These are phyloP conservation scores for Paralichthys olivaceus DNA, from an alignment of 2,113 vertebrate genomes.

Conservation along the genomic window DNA sequence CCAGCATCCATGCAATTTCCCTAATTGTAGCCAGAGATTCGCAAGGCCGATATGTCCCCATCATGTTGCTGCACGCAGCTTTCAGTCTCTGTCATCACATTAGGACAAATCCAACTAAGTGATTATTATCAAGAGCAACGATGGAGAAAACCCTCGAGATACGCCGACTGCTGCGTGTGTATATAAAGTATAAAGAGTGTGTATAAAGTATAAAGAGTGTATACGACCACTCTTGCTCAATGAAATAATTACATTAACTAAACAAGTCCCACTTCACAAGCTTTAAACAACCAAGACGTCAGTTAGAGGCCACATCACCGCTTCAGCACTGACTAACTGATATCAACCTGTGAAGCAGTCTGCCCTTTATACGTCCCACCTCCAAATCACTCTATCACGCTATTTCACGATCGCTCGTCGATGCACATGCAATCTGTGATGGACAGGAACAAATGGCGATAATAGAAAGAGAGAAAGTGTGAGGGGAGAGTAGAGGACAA, in stretches of 20 bases:
- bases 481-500: conserved; percentile 13
- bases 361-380: background rate
- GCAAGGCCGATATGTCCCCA: conserved; percentile 41
- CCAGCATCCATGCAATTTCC: conserved; percentile 65
- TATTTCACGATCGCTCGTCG: conserved; percentile 22
- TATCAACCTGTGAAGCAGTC: conserved; percentile 30
- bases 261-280: background rate
- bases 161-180: conserved; percentile 1
- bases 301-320: conserved; percentile 1
- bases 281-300: conserved; percentile 4
- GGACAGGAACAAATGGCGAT: conserved; percentile 29
- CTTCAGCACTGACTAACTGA: conserved; percentile 27
- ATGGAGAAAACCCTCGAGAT: conserved; percentile 19
- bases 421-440: conserved; percentile 8
- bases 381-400: conserved; percentile 34
- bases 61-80: conserved; percentile 45
- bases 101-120: conserved; percentile 60
- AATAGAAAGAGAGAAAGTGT: background rate
- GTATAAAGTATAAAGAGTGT: background rate
- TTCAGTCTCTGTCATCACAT: conserved; percentile 69
- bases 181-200: too few relatives aligned
- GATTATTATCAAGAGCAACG: conserved; percentile 63
- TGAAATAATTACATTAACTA: conserved; percentile 10
- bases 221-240: background rate
- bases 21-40: conserved; percentile 70